Conservation (phyloP, 30 jellyfish, hydroid and myxozoan genomes). For the Rhopilema esculentum region DNA sequence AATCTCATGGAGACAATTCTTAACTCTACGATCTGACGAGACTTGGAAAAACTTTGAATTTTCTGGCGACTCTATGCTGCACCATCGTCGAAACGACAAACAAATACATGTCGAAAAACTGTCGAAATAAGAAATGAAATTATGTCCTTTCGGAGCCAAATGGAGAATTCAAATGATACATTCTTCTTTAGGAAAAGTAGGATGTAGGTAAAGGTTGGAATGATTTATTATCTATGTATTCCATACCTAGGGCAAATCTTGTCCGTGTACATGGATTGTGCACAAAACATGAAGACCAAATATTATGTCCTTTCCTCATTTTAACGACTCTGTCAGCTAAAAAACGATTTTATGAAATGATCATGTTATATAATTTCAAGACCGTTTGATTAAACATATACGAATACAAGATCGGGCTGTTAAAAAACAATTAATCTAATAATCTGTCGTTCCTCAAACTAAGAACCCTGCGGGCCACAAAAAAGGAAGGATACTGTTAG, state of each 20-base stretch:
- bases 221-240: too few species aligned
- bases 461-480: neutral
- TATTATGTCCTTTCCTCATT: constrained; percentile 30
- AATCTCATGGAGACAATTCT: neutral
- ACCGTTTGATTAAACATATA: neutral
- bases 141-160: too few species aligned
- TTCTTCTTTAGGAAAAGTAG: too few species aligned
- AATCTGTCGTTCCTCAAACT: neutral
- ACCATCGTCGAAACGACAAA: too few species aligned
- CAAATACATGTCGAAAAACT: too few species aligned
- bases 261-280: neutral
- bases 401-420: neutral
- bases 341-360: too few species aligned
- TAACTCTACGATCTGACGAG: neutral
- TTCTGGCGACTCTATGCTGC: too few species aligned
- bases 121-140: too few species aligned
- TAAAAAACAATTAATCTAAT: neutral
- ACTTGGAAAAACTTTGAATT: neutral
- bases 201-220: too few species aligned
- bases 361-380: too few species aligned
- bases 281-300: constrained; percentile 53
- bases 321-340: constrained; percentile 49
- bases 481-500: too few species aligned
- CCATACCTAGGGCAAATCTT: constrained; percentile 45
- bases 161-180: too few species aligned